phyloP scores from a whole-genome alignment of 2,113 vertebrate species.

The Phaethon lepturus region DNA sequence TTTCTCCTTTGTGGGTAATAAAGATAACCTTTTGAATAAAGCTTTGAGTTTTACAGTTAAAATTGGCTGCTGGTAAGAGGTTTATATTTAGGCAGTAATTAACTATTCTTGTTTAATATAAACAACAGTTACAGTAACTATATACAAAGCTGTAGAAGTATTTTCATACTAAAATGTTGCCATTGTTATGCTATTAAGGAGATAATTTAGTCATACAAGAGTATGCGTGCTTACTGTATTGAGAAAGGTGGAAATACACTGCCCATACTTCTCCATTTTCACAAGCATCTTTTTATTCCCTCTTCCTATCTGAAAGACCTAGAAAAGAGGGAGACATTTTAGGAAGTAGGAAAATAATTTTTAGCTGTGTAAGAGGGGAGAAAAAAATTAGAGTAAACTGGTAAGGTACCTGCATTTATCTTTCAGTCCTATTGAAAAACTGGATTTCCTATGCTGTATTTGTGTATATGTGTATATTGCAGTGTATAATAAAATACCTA shows the following conservation, averaged over 20 bases:
- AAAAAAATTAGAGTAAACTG: neutral
- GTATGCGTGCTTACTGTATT: neutral
- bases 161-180: neutral
- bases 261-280: neutral
- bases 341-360: neutral
- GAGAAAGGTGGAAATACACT: neutral
- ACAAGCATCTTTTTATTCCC: neutral
- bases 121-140: neutral
- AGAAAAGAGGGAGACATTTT: neutral
- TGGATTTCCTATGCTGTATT: neutral
- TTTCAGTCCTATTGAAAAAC: neutral
- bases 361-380: neutral
- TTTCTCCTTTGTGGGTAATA: slow-evolving; percentile 5
- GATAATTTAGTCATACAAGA: neutral
- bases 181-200: neutral
- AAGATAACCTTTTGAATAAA: slow-evolving; percentile 33
- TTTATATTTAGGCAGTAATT: slow-evolving; percentile 7
- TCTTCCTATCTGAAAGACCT: neutral
- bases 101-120: neutral
- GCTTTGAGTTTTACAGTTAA: neutral
- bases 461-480: neutral
- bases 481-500: neutral
- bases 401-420: neutral
- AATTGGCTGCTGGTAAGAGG: neutral
- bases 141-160: neutral